Base-by-base conservation (phyloP, 2,888 invertebrate species). In the Zhuqinia jingwanae region DNA sequence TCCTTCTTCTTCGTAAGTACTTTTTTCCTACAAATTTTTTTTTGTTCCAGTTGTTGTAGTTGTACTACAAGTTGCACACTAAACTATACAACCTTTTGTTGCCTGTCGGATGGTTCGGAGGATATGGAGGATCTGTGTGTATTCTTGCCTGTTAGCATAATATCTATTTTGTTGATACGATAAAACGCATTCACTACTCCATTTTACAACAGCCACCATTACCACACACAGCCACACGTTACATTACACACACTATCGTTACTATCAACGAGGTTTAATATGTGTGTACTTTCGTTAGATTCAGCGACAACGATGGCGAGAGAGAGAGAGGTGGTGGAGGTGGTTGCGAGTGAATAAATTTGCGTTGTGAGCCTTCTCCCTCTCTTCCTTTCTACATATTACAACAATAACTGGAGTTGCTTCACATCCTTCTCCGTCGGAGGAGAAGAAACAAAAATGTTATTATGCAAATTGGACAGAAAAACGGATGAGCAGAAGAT, bases 381-480 rank as follows among this genome's bases (percentile, higher is more conserved):
- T 45, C 6, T 42, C 81, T 81, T 45, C 58, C 82, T 63, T 42
- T 47, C 22, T 60, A 47, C 50, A 20, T 78, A 77, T 58, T 58
- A 58, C n/a, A 50, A 11, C 50, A 50, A 50, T 15, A 50, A 68
- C 68, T 68, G 45, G 50, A 10, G 10, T 53, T 27, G 1, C 27
- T 47, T 8, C 36, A 36, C 36, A 36, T 11, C 50, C n/a, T n/a
- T n/a, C n/a, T n/a, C n/a, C 50, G 25, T 11, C 75, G 50, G 58
- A 79, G 70, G 68, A 78, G 77, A 78, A 82, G 78, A 83, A 78
- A 78, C 83, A 79, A 84, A 87, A 87, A 79, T 81, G 80, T 77
- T 84, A 84, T 87, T 88, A 79, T 85, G 85, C 53, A 85, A 82
- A 85, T 82, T 82, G 73, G 79, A 82, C 36, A 85, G 85, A 60